Evolutionary conservation across 2,888 invertebrate species (phyloP).

Genomic region (Megamerina dolium): DNA sequence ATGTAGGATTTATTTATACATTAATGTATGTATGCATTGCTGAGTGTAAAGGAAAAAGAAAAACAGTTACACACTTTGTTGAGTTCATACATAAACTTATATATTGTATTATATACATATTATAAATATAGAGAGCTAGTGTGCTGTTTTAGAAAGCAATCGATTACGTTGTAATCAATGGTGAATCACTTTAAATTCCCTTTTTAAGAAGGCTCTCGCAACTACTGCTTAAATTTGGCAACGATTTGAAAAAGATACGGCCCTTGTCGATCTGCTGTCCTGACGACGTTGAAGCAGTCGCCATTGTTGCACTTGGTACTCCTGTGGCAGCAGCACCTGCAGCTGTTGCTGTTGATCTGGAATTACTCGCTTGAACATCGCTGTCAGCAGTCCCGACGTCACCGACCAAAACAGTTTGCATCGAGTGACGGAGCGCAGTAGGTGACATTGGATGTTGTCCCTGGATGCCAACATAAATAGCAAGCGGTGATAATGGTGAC

Average conservation of each 20-base stretch:
- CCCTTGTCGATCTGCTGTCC: slow-evolving; percentile 31
- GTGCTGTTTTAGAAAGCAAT: too few relatives aligned
- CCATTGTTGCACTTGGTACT: slow-evolving; percentile 17
- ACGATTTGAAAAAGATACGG: slow-evolving; percentile 54
- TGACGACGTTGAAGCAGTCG: slow-evolving; percentile 17
- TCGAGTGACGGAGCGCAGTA: slow-evolving; percentile 38
- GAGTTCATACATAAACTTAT: too few relatives aligned
- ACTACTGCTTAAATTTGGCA: slow-evolving; percentile 68
- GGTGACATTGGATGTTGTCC: slow-evolving; percentile 13
- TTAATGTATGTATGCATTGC: too few relatives aligned
- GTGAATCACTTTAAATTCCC: too few relatives aligned
- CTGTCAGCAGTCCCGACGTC: slow-evolving; percentile 8
- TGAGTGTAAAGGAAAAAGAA: background rate
- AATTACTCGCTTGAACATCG: slow-evolving; percentile 2
- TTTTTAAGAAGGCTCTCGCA: slow-evolving; percentile 59
- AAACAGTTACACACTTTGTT: too few relatives aligned
- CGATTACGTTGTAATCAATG: too few relatives aligned
- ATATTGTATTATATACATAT: too few relatives aligned
- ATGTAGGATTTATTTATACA: too few relatives aligned
- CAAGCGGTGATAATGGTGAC: slow-evolving; percentile 35
- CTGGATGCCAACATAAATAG: slow-evolving; percentile 26
- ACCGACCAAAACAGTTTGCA: slow-evolving; percentile 30
- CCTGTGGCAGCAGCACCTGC: slow-evolving; percentile 10
- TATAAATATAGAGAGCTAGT: too few relatives aligned
- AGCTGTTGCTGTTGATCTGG: slow-evolving; percentile 13